phyloP scores from a whole-genome alignment of 1,140 invertebrate genomes.

The Drosophila parabipectinata region DNA sequence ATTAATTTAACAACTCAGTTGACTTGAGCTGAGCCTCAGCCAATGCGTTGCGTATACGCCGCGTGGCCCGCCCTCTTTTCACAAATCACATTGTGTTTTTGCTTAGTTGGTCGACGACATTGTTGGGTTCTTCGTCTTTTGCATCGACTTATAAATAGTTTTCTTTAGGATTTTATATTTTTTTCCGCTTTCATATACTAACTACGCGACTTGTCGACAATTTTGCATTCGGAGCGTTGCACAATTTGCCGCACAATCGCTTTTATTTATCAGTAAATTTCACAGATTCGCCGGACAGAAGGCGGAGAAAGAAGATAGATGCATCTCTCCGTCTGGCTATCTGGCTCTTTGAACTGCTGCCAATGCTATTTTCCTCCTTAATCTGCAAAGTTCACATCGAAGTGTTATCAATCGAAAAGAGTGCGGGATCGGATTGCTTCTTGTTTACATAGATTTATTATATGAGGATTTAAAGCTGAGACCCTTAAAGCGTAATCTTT shows the following conservation, averaged over 20 bases:
- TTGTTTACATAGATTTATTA: slow-evolving; percentile 37
- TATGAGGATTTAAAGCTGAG: background rate
- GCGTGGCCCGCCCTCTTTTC: slow-evolving; percentile 24
- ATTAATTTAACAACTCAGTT: slow-evolving; percentile 83
- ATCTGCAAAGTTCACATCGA: slow-evolving; percentile 69
- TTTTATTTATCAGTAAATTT: slow-evolving; percentile 79
- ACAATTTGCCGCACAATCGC: slow-evolving; percentile 81
- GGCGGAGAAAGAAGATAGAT: slow-evolving; percentile 59
- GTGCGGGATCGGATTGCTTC: slow-evolving; percentile 31
- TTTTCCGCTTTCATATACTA: slow-evolving; percentile 24
- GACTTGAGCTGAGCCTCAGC: slow-evolving; percentile 73
- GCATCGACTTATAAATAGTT: slow-evolving; percentile 51
- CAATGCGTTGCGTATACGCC: slow-evolving; percentile 68
- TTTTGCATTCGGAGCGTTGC: slow-evolving; percentile 76
- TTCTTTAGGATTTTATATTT: slow-evolving; percentile 18
- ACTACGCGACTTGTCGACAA: slow-evolving; percentile 68
- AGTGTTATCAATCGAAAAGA: slow-evolving; percentile 61
- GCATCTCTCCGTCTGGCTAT: slow-evolving; percentile 31
- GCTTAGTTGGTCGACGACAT: slow-evolving; percentile 21
- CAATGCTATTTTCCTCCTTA: slow-evolving; percentile 67
- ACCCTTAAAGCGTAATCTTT: background rate
- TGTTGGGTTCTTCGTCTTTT: slow-evolving; percentile 23
- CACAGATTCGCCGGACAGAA: slow-evolving; percentile 44
- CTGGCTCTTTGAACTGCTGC: slow-evolving; percentile 60
- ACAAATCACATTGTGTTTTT: slow-evolving; percentile 16